phyloP scores from a whole-genome alignment of 2,113 vertebrate species.

The Pteruthius melanotis region DNA sequence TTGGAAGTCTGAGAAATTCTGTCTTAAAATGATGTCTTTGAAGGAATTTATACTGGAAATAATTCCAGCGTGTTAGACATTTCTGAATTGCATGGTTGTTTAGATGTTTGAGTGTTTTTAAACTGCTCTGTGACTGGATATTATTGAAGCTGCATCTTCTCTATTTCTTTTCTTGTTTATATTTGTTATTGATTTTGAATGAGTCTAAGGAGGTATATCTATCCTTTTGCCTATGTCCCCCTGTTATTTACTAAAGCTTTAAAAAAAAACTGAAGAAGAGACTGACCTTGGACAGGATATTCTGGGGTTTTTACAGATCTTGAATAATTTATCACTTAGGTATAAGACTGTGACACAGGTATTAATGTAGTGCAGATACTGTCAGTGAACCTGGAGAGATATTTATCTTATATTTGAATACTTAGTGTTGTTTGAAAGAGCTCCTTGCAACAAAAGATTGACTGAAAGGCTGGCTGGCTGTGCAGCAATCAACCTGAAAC shows the following conservation, averaged over 20 bases:
- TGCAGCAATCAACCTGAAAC: not conserved
- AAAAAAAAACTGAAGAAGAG: not conserved
- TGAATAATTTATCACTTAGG: not conserved
- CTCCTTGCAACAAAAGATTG: not conserved
- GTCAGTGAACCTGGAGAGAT: not conserved
- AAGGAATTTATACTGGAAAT: not conserved
- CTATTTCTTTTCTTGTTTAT: not conserved
- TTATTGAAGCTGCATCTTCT: not conserved
- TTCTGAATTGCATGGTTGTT: not conserved
- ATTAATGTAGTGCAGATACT: not conserved
- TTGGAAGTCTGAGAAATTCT: not conserved
- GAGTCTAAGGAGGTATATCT: not conserved
- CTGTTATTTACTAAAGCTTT: not conserved
- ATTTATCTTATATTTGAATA: not conserved
- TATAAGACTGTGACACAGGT: not conserved
- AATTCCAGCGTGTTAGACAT: not conserved
- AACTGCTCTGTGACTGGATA: not conserved
- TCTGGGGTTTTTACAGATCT: not conserved
- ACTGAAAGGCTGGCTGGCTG: not conserved
- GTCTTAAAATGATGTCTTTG: not conserved
- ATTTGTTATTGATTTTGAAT: not conserved
- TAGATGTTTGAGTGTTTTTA: not conserved
- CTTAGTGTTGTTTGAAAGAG: not conserved
- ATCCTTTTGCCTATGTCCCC: not conserved
- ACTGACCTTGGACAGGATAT: not conserved